Base-by-base conservation (phyloP, 2,797 vertebrate species). In the Euphonia xanthogaster region DNA sequence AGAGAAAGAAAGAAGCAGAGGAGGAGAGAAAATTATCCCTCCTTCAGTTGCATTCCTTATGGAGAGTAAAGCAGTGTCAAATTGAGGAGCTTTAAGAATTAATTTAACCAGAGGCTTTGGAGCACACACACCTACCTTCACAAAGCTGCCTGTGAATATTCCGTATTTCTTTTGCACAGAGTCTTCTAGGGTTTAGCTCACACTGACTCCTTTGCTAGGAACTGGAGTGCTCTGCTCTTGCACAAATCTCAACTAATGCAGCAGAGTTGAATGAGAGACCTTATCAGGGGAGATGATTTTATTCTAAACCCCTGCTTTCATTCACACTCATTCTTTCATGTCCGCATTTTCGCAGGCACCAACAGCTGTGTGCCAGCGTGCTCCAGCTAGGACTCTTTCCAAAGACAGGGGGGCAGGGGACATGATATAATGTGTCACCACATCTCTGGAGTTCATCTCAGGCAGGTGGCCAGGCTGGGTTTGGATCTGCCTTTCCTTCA, bases 21-120 rank as follows among this genome's bases (percentile, higher is more conserved):
- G 68, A 93, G 91, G 89, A 95, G 63, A 94, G 74, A 96, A 95
- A 95, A 95, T 90, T 71, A 84, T 88, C 90, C 40, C 57, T 94
- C 76, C 79, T 94, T 92, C 93, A 93, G 77, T 87, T 90, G 79
- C 55, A 82, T 81, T 90, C 80, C 72, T 33, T 88, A 76, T 71
- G 45, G 63, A 86, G 61, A 94, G 31, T 42, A 90, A 95, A 86
- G 82, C 28, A 78, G 50, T 61, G 54, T 97, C 78, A 94, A 93
- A 85, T 21, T 89, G 74, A 94, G 45, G 48, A 86, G 63, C 63
- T 90, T 93, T 66, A 91, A 93, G 89, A 95, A 95, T 94, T 94
- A 90, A 91, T 96, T 93, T 92, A 94, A 84, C 63, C 55, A 76
- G 37, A 84, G 20, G 50, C 58, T 94, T 73, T 73, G 53, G 50